Evolutionary conservation across 2,888 invertebrate genomes (phyloP).

Genomic region (Platerodrilus igneus): DNA sequence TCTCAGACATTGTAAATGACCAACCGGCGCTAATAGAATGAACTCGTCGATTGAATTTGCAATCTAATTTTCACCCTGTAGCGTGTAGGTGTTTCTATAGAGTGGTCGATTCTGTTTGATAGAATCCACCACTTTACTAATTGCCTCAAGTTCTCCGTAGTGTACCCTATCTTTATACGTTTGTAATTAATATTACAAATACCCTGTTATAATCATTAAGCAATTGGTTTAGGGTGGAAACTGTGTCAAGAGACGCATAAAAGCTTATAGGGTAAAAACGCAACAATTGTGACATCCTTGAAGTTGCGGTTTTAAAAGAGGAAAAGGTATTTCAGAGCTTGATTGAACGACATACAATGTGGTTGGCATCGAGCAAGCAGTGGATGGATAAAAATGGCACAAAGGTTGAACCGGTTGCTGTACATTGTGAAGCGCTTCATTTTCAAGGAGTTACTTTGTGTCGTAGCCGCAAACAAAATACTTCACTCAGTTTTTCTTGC

Average conservation of each 20-base stretch:
- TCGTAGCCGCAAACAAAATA: slow-evolving; percentile 9
- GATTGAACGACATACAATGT: slow-evolving; percentile 9
- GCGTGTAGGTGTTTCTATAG: slow-evolving; percentile 9
- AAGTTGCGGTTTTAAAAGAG: slow-evolving; percentile 4
- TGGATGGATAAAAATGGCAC: slow-evolving; percentile 17
- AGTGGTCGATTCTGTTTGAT: slow-evolving; percentile 4
- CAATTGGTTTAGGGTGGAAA: no score
- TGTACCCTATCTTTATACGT: background rate
- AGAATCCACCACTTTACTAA: background rate
- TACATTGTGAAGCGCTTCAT: slow-evolving; percentile 15
- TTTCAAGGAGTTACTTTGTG: slow-evolving; percentile 10
- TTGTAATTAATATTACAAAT: no score
- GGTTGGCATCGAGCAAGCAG: slow-evolving; percentile 8
- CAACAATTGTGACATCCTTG: slow-evolving; percentile 6
- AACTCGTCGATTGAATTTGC: slow-evolving; percentile 14
- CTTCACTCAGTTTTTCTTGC: no score
- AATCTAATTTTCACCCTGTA: slow-evolving; percentile 15
- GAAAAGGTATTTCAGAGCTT: slow-evolving; percentile 1
- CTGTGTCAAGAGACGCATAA: no score
- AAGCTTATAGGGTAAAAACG: no score
- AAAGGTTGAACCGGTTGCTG: slow-evolving; percentile 16
- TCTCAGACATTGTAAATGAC: slow-evolving; percentile 12
- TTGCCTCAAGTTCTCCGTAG: no score
- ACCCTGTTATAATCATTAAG: no score
- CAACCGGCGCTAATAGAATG: slow-evolving; percentile 13